phyloP scores from a whole-genome alignment of 2,888 invertebrate species.

The Prenolepis imparis region DNA sequence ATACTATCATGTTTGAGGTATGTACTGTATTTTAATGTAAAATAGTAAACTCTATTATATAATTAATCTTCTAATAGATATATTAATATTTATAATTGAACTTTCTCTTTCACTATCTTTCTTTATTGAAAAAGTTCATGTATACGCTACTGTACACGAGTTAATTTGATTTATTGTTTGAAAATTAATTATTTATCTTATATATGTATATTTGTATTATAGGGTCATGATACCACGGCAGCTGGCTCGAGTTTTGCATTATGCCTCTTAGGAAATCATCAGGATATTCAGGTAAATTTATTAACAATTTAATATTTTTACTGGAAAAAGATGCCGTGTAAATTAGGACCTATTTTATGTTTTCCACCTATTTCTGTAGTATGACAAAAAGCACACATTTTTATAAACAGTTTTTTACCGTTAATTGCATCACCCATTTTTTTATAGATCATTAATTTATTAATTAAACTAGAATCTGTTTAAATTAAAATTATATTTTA shows the following conservation, averaged over 20 bases:
- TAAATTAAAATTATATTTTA: conserved; percentile 11
- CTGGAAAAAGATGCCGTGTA: conserved; percentile 87
- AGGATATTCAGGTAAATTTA: conserved; percentile 88
- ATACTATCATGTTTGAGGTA: conserved; percentile 95
- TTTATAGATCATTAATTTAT: conserved; percentile 10
- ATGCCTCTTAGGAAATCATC: conserved; percentile 92
- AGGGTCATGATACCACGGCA: conserved; percentile 94
- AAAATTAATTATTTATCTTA: neutral
- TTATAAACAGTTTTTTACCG: conserved; percentile 90
- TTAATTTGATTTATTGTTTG: neutral
- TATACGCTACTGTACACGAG: neutral
- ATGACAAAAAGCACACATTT: conserved; percentile 91
- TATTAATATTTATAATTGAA: neutral
- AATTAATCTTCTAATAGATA: neutral
- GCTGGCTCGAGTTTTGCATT: conserved; percentile 94
- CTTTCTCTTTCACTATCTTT: neutral
- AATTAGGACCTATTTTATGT: conserved; percentile 91
- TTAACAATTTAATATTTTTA: neutral
- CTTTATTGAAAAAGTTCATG: neutral
- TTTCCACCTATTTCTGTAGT: conserved; percentile 89
- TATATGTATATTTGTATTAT: conserved; percentile 59
- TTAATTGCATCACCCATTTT: conserved; percentile 89
- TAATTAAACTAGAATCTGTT: neutral
- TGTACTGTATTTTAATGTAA: conserved; percentile 29
- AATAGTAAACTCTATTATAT: neutral